phyloP scores from a whole-genome alignment of 2,888 invertebrate species.

The Didymodactylos carnosus region DNA sequence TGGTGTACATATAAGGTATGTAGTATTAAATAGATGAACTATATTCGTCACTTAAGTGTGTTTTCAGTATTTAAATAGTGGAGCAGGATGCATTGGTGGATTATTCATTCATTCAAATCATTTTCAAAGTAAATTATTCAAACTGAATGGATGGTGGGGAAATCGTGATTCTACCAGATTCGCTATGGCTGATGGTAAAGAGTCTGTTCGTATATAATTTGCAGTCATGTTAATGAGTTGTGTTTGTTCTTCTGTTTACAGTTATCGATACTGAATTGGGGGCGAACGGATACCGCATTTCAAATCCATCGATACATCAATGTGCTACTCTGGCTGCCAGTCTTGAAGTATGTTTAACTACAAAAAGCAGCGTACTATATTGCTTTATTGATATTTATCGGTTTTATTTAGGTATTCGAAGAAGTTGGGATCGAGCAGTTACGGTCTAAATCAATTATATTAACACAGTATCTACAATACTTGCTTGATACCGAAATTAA shows the following conservation, averaged over 20 bases:
- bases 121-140: conserved; percentile 17
- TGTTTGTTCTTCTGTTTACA: conserved; percentile 19
- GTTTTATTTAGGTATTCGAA: conserved; percentile 34
- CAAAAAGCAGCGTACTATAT: background rate
- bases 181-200: conserved; percentile 30
- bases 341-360: conserved; percentile 27
- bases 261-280: conserved; percentile 36
- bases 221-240: too few species aligned
- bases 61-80: conserved; percentile 39
- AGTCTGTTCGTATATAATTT: background rate
- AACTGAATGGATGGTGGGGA: conserved; percentile 43
- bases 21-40: too few species aligned
- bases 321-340: conserved; percentile 35
- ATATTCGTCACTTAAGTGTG: too few species aligned
- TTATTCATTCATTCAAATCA: conserved; percentile 38
- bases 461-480: conserved; percentile 38
- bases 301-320: conserved; percentile 39
- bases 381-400: background rate
- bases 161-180: conserved; percentile 38
- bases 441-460: conserved; percentile 35
- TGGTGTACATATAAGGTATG: conserved; percentile 46
- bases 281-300: conserved; percentile 37
- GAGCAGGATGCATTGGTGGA: conserved; percentile 39
- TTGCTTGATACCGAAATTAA: background rate
- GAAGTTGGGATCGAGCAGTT: conserved; percentile 32